Percentiles rank a stretch among this genome's conserved stretches.
phyloP scores from a whole-genome alignment of 2,113 vertebrate genomes.

The Psettodes erumei region DNA sequence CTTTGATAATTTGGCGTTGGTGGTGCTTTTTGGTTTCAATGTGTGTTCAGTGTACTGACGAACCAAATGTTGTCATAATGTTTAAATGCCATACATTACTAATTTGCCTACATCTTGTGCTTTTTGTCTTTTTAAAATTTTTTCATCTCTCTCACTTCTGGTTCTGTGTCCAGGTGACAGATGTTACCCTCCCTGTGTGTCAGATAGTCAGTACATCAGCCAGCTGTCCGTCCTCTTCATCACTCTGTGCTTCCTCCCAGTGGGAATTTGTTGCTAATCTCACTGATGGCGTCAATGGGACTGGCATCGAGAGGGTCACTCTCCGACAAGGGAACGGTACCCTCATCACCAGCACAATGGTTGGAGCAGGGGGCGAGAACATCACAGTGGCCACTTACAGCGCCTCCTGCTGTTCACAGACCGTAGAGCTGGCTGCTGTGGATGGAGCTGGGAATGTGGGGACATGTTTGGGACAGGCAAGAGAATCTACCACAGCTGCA shows the following conservation, averaged over 20 bases:
- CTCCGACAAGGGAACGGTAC: conserved; percentile 70
- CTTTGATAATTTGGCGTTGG: not conserved
- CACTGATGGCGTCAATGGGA: conserved; percentile 73
- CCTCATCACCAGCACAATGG: conserved; percentile 59
- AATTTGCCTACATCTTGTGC: not conserved
- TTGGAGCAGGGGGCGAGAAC: conserved; percentile 43
- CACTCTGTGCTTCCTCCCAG: conserved; percentile 54
- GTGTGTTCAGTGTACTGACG: not conserved
- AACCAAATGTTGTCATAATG: too few species aligned
- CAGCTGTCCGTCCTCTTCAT: conserved; percentile 35
- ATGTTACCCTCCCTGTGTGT: conserved; percentile 69
- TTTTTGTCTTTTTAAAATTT: not conserved
- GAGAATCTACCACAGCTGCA: conserved; percentile 28
- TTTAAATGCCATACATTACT: not conserved
- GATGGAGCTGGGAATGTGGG: conserved; percentile 78
- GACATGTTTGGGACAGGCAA: conserved; percentile 75
- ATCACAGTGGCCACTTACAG: conserved; percentile 67
- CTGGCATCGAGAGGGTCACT: conserved; percentile 66
- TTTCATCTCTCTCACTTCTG: not conserved
- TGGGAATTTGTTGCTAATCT: conserved; percentile 74
- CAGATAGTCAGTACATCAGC: conserved; percentile 30
- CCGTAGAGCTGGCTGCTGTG: conserved; percentile 70
- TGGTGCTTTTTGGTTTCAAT: not conserved
- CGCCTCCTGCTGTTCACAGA: conserved; percentile 76
- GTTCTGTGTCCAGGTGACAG: conserved; percentile 65